Evolutionary conservation across 2,113 vertebrate species (phyloP).

Genomic region (Tenebrosternarchus preto): DNA sequence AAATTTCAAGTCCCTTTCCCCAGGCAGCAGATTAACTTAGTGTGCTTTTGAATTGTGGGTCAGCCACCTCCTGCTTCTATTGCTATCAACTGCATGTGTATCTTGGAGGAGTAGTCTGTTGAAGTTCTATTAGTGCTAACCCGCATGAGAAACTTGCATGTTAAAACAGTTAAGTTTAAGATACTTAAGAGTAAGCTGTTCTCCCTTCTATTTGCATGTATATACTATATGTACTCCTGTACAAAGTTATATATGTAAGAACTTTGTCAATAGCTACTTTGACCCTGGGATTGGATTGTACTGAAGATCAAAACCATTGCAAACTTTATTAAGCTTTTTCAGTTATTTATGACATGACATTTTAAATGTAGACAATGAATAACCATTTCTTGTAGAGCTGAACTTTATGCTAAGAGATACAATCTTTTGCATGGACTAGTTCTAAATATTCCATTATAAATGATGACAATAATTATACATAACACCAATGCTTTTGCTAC

Average conservation of each 20-base stretch:
- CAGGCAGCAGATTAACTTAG: slow-evolving; percentile 28
- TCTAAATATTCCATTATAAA: no score
- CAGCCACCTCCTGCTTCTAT: slow-evolving; percentile 25
- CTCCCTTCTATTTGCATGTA: neutral
- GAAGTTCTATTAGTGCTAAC: neutral
- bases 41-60: slow-evolving; percentile 14
- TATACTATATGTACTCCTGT: no score
- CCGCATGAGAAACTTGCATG: neutral
- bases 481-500: no score
- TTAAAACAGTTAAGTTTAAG: neutral
- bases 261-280: neutral
- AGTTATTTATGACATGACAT: no score
- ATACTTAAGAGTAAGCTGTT: neutral
- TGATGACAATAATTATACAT: neutral
- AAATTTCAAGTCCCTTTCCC: slow-evolving; percentile 52
- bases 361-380: neutral
- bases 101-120: neutral
- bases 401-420: no score
- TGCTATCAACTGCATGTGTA: neutral
- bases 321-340: no score
- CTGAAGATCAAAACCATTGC: neutral
- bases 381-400: neutral
- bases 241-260: neutral
- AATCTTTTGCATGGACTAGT: no score
- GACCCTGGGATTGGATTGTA: neutral